Base-by-base conservation (phyloP, 2,113 vertebrate species). In the Rhineura floridana region DNA sequence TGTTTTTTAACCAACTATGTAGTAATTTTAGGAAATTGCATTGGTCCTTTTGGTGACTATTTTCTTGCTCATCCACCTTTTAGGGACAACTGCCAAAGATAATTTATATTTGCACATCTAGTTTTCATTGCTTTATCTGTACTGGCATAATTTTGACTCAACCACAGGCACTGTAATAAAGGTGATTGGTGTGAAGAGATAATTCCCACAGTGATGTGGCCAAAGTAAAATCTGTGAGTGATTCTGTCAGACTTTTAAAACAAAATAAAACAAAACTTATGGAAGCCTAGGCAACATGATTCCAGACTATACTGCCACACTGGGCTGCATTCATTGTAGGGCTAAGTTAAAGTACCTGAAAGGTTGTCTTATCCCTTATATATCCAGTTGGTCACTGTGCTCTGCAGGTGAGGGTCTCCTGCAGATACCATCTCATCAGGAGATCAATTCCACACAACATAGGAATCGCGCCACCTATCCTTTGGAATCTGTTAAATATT, bases 51-150 rank as follows among this genome's bases (percentile, higher is more conserved):
- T 33, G 62, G 46, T 77, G 30, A 84, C 46, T 81, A 85, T 92
- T 91, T 25, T 91, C 50, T 55, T 85, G 84, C 86, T 86, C 89
- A 95, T 90, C 93, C 94, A 90, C 89, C 87, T 89, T 93, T 77
- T 89, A 92, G 93, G 79, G 7, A 44, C 87, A 87, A 69, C 77
- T 93, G 90, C 89, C 86, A 90, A 91, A 90, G 91, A 94, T 88
- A 86, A 87, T 93, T 96, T 95, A 36, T 88, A 91, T 87, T 88
- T 39, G 33, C 55, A 75, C 69, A 36, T 82, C 30, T 63, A 6
- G 69, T 70, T 87, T 39, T n/a, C 13, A 30, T 55, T 77, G 55
- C 52, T 46, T 4, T 80, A 72, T 81, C 76, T 69, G 4, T 79
- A 76, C 67, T 88, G 90, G 88, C 55, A 63, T 88, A 75, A 82